These are phyloP conservation scores for Gambelia wislizenii DNA, from an alignment of 2,797 vertebrate species.

Conservation along the genomic window DNA sequence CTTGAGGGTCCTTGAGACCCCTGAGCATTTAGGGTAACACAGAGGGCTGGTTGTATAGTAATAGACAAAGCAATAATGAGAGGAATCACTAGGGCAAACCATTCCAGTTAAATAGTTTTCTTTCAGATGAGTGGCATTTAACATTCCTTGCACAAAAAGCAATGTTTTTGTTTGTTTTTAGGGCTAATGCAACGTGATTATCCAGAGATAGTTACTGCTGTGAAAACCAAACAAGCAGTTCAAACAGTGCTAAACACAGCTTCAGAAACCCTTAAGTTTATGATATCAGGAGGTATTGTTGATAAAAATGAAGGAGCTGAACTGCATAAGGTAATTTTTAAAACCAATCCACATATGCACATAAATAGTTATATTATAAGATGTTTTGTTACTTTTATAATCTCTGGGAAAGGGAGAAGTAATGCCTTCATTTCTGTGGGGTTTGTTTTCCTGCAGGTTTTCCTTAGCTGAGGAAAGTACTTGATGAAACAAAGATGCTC, in stretches of 20 bases:
- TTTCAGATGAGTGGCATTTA: neutral
- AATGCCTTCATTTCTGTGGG: too few species aligned
- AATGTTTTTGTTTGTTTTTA: conserved; percentile 51
- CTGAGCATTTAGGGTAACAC: too few species aligned
- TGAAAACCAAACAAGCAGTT: conserved; percentile 74
- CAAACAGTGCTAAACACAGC: conserved; percentile 70
- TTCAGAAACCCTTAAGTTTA: conserved; percentile 64
- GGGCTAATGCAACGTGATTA: conserved; percentile 74
- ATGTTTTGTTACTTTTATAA: neutral
- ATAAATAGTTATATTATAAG: neutral
- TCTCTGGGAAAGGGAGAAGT: neutral
- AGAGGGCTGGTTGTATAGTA: too few species aligned
- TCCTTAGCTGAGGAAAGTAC: too few species aligned
- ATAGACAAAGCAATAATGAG: neutral
- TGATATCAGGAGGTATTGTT: conserved; percentile 68
- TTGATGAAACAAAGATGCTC: neutral
- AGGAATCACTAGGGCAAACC: neutral
- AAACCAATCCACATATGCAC: neutral
- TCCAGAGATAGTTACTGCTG: conserved; percentile 67
- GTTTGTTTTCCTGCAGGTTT: too few species aligned
- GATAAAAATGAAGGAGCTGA: conserved; percentile 62
- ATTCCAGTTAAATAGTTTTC: neutral
- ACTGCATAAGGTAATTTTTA: conserved; percentile 63
- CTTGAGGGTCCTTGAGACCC: too few species aligned
- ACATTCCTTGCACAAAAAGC: neutral